A percentile compares a stretch with the other conserved stretches of the same genome.
phyloP scores from a whole-genome alignment of 2,113 vertebrate genomes.

The Irena cyanogastra region DNA sequence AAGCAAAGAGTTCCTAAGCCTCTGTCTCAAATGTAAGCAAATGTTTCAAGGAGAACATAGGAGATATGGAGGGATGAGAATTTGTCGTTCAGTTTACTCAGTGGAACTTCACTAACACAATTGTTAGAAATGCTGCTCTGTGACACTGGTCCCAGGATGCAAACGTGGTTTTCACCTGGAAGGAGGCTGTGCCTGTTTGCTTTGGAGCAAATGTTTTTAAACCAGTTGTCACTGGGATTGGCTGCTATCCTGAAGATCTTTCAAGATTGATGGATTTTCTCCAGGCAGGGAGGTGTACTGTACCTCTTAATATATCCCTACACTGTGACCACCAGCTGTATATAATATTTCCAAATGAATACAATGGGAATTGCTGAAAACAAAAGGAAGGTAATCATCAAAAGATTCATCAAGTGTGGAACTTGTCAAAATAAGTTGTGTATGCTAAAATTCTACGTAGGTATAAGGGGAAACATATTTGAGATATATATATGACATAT shows the following conservation, averaged over 20 bases:
- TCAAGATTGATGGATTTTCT: not conserved
- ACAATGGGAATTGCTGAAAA: not conserved
- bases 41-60: not conserved
- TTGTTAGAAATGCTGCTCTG: not conserved
- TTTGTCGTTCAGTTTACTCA: not conserved
- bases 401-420: not conserved
- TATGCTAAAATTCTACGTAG: not conserved
- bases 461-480: not conserved
- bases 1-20: not conserved
- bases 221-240: not conserved
- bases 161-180: not conserved
- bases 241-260: not conserved
- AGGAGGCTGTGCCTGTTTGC: not conserved
- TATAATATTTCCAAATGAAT: not conserved
- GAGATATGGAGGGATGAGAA: not conserved
- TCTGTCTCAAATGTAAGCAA: not conserved
- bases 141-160: not conserved
- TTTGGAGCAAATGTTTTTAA: not conserved
- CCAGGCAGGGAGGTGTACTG: not conserved
- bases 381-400: not conserved
- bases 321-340: not conserved
- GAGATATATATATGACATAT: not conserved
- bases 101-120: not conserved
- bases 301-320: not conserved
- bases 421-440: not conserved